phyloP scores from a whole-genome alignment of 2,113 vertebrate species.

The Campylorhamphus procurvoides region DNA sequence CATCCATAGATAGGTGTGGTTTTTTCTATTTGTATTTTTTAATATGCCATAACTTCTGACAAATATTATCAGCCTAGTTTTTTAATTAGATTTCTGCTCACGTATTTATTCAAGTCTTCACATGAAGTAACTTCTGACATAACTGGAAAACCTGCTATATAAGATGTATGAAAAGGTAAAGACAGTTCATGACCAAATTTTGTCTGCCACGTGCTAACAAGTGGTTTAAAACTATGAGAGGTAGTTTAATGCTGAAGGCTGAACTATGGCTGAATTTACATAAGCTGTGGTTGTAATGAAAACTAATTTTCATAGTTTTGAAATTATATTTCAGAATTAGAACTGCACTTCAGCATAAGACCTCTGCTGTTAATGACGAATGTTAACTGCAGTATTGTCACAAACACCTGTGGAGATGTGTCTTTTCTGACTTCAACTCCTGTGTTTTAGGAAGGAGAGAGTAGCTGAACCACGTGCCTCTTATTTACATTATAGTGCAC shows the following conservation, averaged over 20 bases:
- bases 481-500: background rate
- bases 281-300: background rate
- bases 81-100: background rate
- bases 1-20: accelerated
- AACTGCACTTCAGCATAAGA: background rate
- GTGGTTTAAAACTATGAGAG: background rate
- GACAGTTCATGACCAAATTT: background rate
- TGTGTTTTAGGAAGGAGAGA: background rate
- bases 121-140: background rate
- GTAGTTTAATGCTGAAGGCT: background rate
- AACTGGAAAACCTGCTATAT: background rate
- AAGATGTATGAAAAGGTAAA: background rate
- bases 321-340: background rate
- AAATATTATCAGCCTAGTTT: background rate
- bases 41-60: background rate
- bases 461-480: background rate
- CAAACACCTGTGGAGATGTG: background rate
- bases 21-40: background rate
- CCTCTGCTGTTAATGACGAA: background rate
- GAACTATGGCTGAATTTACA: background rate
- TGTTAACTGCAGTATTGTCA: background rate
- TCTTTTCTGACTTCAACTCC: background rate
- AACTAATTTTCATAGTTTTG: background rate
- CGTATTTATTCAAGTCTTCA: background rate
- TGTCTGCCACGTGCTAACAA: background rate